These are phyloP conservation scores for Montipora sp. DNA, from an alignment of 64 coral and sea anemone species.

Conservation along the genomic window DNA sequence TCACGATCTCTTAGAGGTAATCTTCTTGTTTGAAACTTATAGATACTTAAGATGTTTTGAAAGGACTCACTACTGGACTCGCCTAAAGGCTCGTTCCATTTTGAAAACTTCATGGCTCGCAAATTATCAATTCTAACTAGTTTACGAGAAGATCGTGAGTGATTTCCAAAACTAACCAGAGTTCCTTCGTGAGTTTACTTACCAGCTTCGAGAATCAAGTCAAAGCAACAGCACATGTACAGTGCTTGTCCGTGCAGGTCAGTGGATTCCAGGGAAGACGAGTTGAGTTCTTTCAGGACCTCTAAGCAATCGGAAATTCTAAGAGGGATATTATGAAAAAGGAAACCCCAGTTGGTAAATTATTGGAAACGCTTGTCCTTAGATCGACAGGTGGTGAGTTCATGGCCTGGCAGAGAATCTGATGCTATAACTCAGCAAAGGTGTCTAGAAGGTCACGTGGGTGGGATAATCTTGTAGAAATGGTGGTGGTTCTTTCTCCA, in stretches of 20 bases:
- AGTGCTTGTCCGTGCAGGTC: conserved; percentile 88
- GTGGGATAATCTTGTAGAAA: background rate
- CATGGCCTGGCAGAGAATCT: background rate
- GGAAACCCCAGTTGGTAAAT: background rate
- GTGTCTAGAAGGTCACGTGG: background rate
- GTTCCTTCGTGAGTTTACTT: background rate
- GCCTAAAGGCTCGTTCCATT: too few species aligned
- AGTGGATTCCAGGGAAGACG: conserved; percentile 70
- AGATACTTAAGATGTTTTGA: too few species aligned
- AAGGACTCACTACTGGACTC: too few species aligned
- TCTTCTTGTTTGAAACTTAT: too few species aligned
- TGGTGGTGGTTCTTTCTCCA: too few species aligned
- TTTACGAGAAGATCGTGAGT: too few species aligned
- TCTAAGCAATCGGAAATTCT: conserved; percentile 68
- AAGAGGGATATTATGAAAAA: background rate
- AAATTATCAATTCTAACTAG: too few species aligned
- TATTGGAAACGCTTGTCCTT: too few species aligned
- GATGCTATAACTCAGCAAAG: too few species aligned
- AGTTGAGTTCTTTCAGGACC: conserved; percentile 81
- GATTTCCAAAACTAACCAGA: background rate
- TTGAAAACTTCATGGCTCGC: too few species aligned
- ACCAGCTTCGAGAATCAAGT: conserved; percentile 93
- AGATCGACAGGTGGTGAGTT: too few species aligned
- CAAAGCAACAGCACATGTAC: conserved; percentile 94
- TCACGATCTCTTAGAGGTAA: too few species aligned